phyloP scores from a whole-genome alignment of 2,113 vertebrate genomes.

The Vidua macroura region DNA sequence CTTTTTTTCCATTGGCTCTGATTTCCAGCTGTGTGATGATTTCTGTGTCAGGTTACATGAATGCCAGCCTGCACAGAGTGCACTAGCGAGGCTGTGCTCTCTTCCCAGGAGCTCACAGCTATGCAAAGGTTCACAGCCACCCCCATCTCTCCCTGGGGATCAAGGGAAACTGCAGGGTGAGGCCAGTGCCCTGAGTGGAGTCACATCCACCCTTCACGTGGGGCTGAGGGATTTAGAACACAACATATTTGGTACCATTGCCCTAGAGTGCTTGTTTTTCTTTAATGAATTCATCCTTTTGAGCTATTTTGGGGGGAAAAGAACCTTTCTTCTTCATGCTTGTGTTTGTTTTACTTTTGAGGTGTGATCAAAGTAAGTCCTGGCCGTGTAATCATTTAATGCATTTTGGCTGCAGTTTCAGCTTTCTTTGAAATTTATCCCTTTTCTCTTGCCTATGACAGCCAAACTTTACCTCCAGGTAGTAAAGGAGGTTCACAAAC shows the following conservation, averaged over 20 bases:
- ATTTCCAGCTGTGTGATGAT: background rate
- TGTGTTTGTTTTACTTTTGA: conserved; percentile 64
- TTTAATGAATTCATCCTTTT: conserved; percentile 53
- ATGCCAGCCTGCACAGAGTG: background rate
- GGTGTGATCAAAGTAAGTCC: conserved; percentile 63
- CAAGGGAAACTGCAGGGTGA: background rate
- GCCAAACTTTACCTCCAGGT: conserved; percentile 61
- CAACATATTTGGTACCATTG: background rate
- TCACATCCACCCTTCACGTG: background rate
- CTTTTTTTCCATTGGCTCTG: background rate
- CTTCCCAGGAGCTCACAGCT: background rate
- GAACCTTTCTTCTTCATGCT: conserved; percentile 34
- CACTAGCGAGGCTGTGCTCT: background rate
- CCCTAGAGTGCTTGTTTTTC: conserved; percentile 26
- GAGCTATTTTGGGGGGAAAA: background rate
- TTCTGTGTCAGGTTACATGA: background rate
- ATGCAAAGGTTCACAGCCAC: background rate
- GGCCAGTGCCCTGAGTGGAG: background rate
- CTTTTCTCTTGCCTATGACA: conserved; percentile 49
- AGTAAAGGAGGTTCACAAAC: conserved; percentile 34
- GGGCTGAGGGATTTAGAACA: background rate
- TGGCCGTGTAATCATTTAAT: conserved; percentile 58
- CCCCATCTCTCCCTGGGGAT: background rate
- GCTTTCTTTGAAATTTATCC: conserved; percentile 61
- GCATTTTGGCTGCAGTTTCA: conserved; percentile 59